Evolutionary conservation across 2,888 invertebrate species (phyloP).

Genomic region (Zaprionus lineosus): DNA sequence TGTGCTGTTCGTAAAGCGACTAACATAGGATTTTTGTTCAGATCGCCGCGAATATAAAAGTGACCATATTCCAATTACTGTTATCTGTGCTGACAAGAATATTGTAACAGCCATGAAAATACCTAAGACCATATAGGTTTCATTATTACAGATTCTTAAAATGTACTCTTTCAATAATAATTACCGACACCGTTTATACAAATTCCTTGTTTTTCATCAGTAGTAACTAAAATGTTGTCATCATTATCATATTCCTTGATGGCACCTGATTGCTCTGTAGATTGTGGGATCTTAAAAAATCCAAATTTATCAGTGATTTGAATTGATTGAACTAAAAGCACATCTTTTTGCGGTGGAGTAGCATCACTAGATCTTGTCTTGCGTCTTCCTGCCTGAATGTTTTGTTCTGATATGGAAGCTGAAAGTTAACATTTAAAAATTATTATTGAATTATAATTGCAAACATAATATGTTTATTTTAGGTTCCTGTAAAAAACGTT

Average conservation of each 20-base stretch:
- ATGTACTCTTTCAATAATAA: constrained; percentile 43
- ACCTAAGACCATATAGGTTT: constrained; percentile 84
- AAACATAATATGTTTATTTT: too few relatives aligned
- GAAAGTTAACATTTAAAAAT: too few relatives aligned
- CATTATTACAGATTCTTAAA: not conserved
- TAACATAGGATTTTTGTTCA: constrained; percentile 72
- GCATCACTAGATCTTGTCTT: constrained; percentile 58
- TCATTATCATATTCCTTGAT: constrained; percentile 80
- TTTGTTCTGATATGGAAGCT: too few relatives aligned
- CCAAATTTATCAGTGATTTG: constrained; percentile 96
- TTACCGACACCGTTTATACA: constrained; percentile 82
- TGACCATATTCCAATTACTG: constrained; percentile 93
- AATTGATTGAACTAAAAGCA: constrained; percentile 94
- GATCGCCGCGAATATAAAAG: constrained; percentile 93
- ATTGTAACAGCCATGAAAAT: constrained; percentile 93
- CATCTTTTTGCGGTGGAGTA: constrained; percentile 87
- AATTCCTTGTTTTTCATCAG: constrained; percentile 80
- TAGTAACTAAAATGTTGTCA: constrained; percentile 86
- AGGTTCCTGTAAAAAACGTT: too few relatives aligned
- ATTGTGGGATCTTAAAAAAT: constrained; percentile 87
- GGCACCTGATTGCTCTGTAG: constrained; percentile 54
- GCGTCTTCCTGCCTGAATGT: constrained; percentile 65
- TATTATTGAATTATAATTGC: too few relatives aligned
- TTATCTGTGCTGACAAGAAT: constrained; percentile 93
- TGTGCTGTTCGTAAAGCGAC: constrained; percentile 48